Evolutionary conservation across 1,140 invertebrate species (phyloP), one percentile per base, ranked within the genome.

Genomic region (Trachymyrmex septentrionalis): DNA sequence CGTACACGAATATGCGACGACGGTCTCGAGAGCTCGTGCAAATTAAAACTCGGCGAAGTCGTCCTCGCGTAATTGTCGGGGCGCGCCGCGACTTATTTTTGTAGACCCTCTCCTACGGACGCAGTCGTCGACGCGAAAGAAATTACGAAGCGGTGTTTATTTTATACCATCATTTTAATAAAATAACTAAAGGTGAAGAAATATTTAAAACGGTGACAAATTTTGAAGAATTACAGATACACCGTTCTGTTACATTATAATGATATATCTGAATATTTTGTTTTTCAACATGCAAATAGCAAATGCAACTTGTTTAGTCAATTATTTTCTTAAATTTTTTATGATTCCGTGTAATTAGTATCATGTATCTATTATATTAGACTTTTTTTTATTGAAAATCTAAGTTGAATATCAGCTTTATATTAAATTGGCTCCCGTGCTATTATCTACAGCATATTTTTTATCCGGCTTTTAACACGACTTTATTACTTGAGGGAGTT

Each of bases 21-120:
- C 53, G 78, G 38, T 75, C 53, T 64, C 50, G 76, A 86, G 87
- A 48, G 66, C 53, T 57, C 16, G 84, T 53, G 73, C 87, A 85
- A 91, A 91, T 91, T 91, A 91, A 91, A 91, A 91, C 72, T 89
- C 89, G 81, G 72, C 87, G 76, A 89, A 86, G 85, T 88, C 87
- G 89, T 85, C 85, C 89, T 91, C 89, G 84, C 81, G 76, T 90
- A 90, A 90, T 90, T 90, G 89, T 81, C 69, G 75, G 88, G 69
- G 86, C 86, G 78, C 78, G 88, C 61, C 73, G 78, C 78, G 75
- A 87, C 88, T 90, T 90, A 90, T 90, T 90, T 90, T 90, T 75
- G 88, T 88, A 90, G 75, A 85, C 86, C 34, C 86, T 82, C 82
- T 75, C 59, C 48, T 50, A 64, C 38, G 53, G 88, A 84, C 59